Base-by-base conservation (phyloP, 2,888 invertebrate genomes). In the Chrysolina haemoptera region DNA sequence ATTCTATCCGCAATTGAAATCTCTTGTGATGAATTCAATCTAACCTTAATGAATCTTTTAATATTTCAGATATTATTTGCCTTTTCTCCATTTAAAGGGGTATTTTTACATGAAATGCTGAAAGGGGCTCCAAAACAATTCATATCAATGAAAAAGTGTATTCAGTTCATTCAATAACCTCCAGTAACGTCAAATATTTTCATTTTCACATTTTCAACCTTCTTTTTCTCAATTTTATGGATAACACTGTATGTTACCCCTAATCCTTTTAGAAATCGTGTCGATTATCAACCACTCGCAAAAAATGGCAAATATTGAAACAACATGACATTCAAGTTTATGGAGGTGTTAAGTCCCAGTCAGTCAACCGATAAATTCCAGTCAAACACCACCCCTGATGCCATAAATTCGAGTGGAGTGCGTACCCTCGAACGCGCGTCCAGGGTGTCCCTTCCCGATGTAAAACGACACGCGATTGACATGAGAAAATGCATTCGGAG, bases 381-480 rank as follows among this genome's bases (percentile, higher is more conserved):
- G 75, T 75, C 75, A 72, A 70, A 73, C 71, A 59, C 76, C 62
- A 75, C 78, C 79, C 80, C 71, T 69, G 67, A 68, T 50, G 66
- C 74, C 68, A 79, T 79, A 81, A 81, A 80, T 81, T 78, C 76
- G 74, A 40, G 71, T 76, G 62, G 75, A 46, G 48, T 48, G 48
- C 65, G 43, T 16, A 53, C 53, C 40, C 18, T 40, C 53, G 67
- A 40, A 50, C 75, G 71, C 71, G 68, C 68, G 65, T 62, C 70
- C 74, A 64, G 69, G 76, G 63, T 76, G 75, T 74, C 76, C 74
- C 76, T 73, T 73, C 76, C 78, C 79, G 80, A 81, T 81, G 67
- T 67, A 67, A 83, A 83, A 76, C 77, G 83, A 84, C 82, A 81
- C 80, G 76, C 81, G 80, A 84, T 81, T 84, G 84, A 82, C 84